Evolutionary conservation across 2,797 vertebrate genomes (phyloP).

Genomic region (Paratrypauchen microcephalus): DNA sequence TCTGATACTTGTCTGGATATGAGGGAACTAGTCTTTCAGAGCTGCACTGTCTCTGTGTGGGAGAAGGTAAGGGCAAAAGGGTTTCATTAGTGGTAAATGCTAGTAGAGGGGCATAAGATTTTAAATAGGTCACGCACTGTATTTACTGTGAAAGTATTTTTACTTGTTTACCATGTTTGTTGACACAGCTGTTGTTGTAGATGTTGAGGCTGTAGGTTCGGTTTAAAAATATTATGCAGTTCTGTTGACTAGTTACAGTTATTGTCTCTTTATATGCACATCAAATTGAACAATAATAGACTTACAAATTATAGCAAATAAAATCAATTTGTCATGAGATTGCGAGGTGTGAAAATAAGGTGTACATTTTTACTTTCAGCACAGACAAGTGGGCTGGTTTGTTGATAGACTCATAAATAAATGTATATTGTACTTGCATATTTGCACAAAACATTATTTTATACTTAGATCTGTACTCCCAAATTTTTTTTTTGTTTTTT

Average conservation of each 20-base stretch:
- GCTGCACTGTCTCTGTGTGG: constrained; percentile 78
- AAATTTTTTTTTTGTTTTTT: too few species aligned
- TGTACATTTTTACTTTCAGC: background rate
- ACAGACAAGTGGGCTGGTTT: background rate
- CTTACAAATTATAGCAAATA: background rate
- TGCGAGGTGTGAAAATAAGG: background rate
- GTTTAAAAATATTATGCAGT: background rate
- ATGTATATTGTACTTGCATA: background rate
- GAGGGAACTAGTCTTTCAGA: constrained; percentile 79
- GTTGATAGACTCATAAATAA: background rate
- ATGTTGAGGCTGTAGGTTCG: background rate
- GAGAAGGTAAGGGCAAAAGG: constrained; percentile 76
- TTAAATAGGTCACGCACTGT: background rate
- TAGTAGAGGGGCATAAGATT: background rate
- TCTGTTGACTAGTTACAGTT: background rate
- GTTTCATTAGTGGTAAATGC: background rate
- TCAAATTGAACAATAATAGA: background rate
- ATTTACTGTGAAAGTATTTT: background rate
- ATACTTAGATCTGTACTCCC: too few species aligned
- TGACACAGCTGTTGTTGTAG: background rate
- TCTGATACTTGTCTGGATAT: constrained; percentile 57
- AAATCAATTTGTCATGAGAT: background rate
- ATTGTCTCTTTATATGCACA: background rate
- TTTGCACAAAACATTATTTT: too few species aligned
- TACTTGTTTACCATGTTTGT: background rate